phyloP scores from a whole-genome alignment of 2,888 invertebrate species.

The Macrosiphum euphorbiae region DNA sequence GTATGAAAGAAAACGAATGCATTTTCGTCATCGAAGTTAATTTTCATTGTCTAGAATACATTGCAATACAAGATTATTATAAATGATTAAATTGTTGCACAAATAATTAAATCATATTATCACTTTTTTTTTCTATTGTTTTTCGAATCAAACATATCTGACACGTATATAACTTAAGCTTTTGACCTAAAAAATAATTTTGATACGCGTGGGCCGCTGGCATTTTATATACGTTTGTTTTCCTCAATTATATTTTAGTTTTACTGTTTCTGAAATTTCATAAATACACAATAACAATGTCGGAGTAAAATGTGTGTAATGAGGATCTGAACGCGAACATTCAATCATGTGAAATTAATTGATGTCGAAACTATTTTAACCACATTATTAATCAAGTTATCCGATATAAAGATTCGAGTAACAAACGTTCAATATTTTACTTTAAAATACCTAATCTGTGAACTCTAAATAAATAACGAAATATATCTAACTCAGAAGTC shows the following conservation, averaged over 20 bases:
- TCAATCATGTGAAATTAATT: neutral
- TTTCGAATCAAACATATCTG: constrained; percentile 1
- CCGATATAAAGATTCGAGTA: neutral
- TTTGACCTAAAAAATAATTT: constrained; percentile 17
- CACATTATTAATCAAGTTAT: neutral
- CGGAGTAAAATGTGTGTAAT: neutral
- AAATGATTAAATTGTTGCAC: neutral
- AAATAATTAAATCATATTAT: neutral
- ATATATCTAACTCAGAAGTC: neutral
- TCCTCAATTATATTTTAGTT: neutral
- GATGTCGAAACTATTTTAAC: neutral
- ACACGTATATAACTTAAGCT: neutral
- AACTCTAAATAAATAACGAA: neutral
- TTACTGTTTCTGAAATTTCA: neutral
- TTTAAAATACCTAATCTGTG: neutral
- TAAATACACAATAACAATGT: neutral
- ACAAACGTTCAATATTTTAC: neutral
- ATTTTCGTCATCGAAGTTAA: neutral
- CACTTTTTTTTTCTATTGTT: neutral
- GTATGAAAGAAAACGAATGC: neutral
- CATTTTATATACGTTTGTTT: neutral
- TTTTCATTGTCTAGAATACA: neutral
- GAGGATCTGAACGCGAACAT: neutral
- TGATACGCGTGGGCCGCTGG: neutral
- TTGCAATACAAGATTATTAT: neutral